Percentiles rank a stretch among this genome's conserved stretches.
Conservation (phyloP, 2,113 vertebrate species). For the Eretmochelys imbricata region DNA sequence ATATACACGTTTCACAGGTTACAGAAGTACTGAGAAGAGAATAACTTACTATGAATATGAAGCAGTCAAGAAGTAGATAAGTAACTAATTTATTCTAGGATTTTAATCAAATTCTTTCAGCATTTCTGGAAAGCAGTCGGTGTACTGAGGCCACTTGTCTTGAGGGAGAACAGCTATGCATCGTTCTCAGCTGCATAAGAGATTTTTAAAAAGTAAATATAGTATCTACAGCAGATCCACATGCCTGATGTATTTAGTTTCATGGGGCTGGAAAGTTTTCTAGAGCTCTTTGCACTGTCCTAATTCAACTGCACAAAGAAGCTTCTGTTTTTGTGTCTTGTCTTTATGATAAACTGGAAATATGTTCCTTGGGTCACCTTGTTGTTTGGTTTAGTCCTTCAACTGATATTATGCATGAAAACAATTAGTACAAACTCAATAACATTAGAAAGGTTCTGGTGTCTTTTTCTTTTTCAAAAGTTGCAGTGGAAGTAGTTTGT, state of each 20-base stretch:
- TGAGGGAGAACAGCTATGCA: conserved; percentile 62
- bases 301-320: background rate
- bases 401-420: background rate
- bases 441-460: too few relatives aligned
- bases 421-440: background rate
- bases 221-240: conserved; percentile 62
- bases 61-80: conserved; percentile 1
- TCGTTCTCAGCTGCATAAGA: conserved; percentile 51
- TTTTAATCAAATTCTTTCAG: conserved; percentile 48
- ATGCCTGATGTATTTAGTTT: conserved; percentile 65
- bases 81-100: background rate
- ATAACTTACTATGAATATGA: conserved; percentile 70
- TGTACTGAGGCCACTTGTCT: background rate
- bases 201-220: conserved; percentile 76
- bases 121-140: conserved; percentile 41
- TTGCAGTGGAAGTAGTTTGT: background rate
- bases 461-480: background rate
- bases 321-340: background rate
- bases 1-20: background rate
- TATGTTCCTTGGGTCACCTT: background rate
- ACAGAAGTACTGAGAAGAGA: background rate
- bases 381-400: background rate
- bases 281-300: background rate
- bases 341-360: fast-evolving
- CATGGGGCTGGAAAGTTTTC: background rate